Percentiles rank a stretch among this genome's conserved stretches.
These are phyloP conservation scores for Drosophila orosa DNA, from an alignment of 1,140 invertebrate species.

Conservation along the genomic window DNA sequence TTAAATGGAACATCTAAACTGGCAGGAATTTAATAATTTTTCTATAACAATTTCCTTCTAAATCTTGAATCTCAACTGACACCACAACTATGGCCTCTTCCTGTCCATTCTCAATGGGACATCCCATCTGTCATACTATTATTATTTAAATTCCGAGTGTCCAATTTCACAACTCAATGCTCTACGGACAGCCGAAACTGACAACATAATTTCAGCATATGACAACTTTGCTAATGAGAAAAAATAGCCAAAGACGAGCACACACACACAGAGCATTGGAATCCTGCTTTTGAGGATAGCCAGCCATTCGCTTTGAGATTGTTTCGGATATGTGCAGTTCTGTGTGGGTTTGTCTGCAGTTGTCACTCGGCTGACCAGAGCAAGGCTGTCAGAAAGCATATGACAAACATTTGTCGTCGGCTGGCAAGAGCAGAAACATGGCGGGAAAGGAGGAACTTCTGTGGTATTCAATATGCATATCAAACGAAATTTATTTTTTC, in stretches of 20 bases:
- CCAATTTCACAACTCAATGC: slow-evolving; percentile 57
- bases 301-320: slow-evolving; percentile 67
- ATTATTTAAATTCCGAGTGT: slow-evolving; percentile 58
- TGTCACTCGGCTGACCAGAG: slow-evolving; percentile 62
- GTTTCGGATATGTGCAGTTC: slow-evolving; percentile 36
- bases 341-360: slow-evolving; percentile 38
- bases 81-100: neutral
- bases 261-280: slow-evolving; percentile 14
- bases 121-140: slow-evolving; percentile 15
- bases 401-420: slow-evolving; percentile 62
- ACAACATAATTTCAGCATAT: slow-evolving; percentile 78
- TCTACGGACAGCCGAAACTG: slow-evolving; percentile 60
- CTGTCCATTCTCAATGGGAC: neutral
- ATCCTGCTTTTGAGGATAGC: slow-evolving; percentile 22
- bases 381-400: slow-evolving; percentile 58
- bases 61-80: neutral
- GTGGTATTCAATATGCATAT: slow-evolving; percentile 56
- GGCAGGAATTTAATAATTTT: neutral
- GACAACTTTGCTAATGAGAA: slow-evolving; percentile 74
- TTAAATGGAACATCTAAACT: neutral
- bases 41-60: neutral
- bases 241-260: slow-evolving; percentile 29
- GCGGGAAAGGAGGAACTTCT: slow-evolving; percentile 18
- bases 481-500: slow-evolving; percentile 68
- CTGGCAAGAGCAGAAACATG: slow-evolving; percentile 44